phyloP scores from a whole-genome alignment of 2,113 vertebrate species.

The Meles meles region DNA sequence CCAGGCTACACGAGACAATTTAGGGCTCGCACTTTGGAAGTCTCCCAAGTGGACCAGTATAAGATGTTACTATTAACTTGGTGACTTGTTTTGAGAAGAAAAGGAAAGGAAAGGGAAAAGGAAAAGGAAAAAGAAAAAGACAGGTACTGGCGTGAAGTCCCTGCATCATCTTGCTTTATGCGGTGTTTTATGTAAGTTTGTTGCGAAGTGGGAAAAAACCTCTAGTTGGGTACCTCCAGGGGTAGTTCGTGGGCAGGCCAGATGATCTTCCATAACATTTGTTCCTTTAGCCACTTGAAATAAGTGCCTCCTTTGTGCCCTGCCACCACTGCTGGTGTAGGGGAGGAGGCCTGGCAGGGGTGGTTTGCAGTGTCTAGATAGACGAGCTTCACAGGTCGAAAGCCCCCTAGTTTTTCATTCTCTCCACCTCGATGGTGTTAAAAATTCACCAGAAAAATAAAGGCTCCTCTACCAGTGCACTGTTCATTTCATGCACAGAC shows the following conservation, averaged over 20 bases:
- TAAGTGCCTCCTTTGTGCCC: not conserved
- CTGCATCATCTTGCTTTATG: not conserved
- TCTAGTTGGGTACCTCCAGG: not conserved
- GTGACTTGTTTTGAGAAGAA: not conserved
- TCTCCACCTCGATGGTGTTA: not conserved
- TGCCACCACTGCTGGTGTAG: not conserved
- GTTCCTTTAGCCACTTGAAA: not conserved
- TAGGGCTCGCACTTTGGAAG: not conserved
- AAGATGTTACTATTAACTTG: constrained; percentile 34
- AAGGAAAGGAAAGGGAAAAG: not conserved
- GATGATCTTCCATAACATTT: not conserved
- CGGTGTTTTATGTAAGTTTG: too few relatives aligned
- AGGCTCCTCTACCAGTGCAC: fast-evolving
- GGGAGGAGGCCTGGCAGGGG: not conserved
- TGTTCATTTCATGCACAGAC: not conserved
- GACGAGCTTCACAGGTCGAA: not conserved
- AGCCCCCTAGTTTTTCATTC: not conserved
- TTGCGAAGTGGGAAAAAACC: not conserved
- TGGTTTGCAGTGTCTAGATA: not conserved
- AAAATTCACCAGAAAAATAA: constrained; percentile 4
- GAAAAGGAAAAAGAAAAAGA: not conserved
- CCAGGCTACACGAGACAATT: not conserved
- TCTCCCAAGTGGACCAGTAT: not conserved
- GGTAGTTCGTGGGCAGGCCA: not conserved
- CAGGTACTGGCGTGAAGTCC: not conserved